Evolutionary conservation across 2,888 invertebrate species (phyloP).

Genomic region (Cataglyphis livida): DNA sequence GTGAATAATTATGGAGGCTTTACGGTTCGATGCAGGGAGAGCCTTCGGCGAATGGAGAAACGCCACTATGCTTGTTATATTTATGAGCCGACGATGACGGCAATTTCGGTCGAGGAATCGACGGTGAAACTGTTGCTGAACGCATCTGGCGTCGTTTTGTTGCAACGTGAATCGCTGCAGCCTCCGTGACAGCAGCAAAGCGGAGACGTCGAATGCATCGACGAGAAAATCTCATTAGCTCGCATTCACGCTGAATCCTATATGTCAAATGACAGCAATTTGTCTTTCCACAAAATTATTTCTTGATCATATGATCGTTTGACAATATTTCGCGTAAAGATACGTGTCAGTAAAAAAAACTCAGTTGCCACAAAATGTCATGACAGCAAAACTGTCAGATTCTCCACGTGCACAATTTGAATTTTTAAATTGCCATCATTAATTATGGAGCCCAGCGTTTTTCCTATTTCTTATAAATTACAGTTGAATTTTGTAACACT

Average conservation of each 20-base stretch:
- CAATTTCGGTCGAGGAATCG: slow-evolving; percentile 71
- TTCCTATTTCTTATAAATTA: not conserved
- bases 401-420: slow-evolving; percentile 42
- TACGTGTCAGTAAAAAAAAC: slow-evolving; percentile 73
- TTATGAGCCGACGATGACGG: slow-evolving; percentile 79
- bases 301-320: slow-evolving; percentile 64
- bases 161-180: slow-evolving; percentile 4
- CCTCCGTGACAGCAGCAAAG: not conserved
- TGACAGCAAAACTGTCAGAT: slow-evolving; percentile 73
- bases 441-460: not conserved
- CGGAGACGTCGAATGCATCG: not conserved
- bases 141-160: slow-evolving; percentile 23
- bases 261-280: not conserved
- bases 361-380: slow-evolving; percentile 71
- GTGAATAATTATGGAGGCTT: slow-evolving; percentile 83
- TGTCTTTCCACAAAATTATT: slow-evolving; percentile 64
- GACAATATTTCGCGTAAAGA: slow-evolving; percentile 71
- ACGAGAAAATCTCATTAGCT: not conserved
- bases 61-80: slow-evolving; percentile 76
- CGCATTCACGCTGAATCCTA: not conserved
- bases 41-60: slow-evolving; percentile 73
- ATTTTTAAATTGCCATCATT: slow-evolving; percentile 15
- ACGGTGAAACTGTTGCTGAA: slow-evolving; percentile 70
- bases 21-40: slow-evolving; percentile 79
- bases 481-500: not conserved